phyloP scores from a whole-genome alignment of 2,797 vertebrate species.

The Rhinichthys osculus region DNA sequence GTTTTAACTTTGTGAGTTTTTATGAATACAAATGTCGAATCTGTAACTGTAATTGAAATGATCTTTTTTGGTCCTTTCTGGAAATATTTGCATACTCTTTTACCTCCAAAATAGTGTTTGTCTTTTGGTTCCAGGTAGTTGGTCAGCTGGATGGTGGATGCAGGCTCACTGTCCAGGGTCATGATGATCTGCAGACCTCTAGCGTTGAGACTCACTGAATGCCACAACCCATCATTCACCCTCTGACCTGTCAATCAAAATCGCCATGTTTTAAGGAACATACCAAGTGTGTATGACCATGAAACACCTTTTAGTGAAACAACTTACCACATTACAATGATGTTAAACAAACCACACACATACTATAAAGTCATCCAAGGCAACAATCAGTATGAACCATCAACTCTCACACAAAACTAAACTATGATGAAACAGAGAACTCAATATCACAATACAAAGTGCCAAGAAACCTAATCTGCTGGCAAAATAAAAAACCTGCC shows the following conservation, averaged over 20 bases:
- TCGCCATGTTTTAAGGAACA: not conserved
- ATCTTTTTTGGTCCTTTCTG: conserved; percentile 1
- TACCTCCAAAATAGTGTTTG: conserved; percentile 93
- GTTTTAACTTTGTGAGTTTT: not conserved
- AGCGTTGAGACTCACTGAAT: conserved; percentile 84
- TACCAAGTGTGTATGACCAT: not conserved
- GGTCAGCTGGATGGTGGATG: conserved; percentile 79
- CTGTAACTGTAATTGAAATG: not conserved
- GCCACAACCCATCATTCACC: conserved; percentile 93
- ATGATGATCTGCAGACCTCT: conserved; percentile 84
- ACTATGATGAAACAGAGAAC: not conserved
- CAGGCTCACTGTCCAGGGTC: conserved; percentile 83
- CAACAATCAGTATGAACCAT: conserved; percentile 12
- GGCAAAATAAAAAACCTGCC: not conserved
- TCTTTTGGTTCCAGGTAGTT: conserved; percentile 83
- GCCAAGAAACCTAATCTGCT: conserved; percentile 38
- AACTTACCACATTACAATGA: not conserved
- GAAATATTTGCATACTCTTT: conserved; percentile 23
- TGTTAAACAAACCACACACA: not conserved
- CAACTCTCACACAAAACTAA: not conserved
- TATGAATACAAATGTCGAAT: not conserved
- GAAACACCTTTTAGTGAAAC: not conserved
- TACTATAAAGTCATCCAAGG: not conserved
- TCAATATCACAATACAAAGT: not conserved
- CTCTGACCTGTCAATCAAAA: conserved; percentile 76